Base-by-base conservation (phyloP, 2,888 invertebrate genomes). In the Agelastica alni region DNA sequence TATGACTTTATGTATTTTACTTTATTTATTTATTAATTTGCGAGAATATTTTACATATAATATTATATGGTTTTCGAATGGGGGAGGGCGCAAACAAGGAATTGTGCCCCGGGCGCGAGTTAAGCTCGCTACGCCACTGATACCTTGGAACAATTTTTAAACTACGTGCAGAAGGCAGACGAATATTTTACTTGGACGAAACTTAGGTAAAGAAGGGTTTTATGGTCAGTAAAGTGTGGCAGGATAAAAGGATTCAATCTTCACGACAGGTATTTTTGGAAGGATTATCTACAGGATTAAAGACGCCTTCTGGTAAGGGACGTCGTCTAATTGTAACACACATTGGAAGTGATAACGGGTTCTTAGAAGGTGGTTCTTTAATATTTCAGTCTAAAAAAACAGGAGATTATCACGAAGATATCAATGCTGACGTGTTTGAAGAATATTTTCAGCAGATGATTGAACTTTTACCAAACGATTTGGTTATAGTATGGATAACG, bases 91-190 rank as follows among this genome's bases (percentile, higher is more conserved):
- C n/a, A n/a, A n/a, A n/a, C n/a, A n/a, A n/a, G n/a, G n/a, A n/a
- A n/a, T n/a, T n/a, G n/a, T n/a, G n/a, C n/a, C n/a, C n/a, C n/a
- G n/a, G n/a, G n/a, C n/a, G n/a, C n/a, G n/a, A n/a, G n/a, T n/a
- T n/a, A n/a, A n/a, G n/a, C n/a, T n/a, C n/a, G n/a, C n/a, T n/a
- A n/a, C n/a, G n/a, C n/a, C n/a, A n/a, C n/a, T n/a, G 16, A 18
- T 41, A 53, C 41, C 46, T 53, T 32, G 7, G 31, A 37, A 10
- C 46, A 12, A 5, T 36, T 36, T 36, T 36, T 36, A 36, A 13
- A 36, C 14, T 36, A 14, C 3, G 34, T 36, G 34, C 3, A 36
- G 16, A 14, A 36, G 14, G 31, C 10, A 31, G 10, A 31, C n/a
- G 1, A 31, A 31, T 31, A 31, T 26, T 26, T 26, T 26, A 26